A percentile compares a stretch with the other conserved stretches of the same genome.
Conservation (phyloP, 2,888 invertebrate genomes). For the Archips crataeganus region DNA sequence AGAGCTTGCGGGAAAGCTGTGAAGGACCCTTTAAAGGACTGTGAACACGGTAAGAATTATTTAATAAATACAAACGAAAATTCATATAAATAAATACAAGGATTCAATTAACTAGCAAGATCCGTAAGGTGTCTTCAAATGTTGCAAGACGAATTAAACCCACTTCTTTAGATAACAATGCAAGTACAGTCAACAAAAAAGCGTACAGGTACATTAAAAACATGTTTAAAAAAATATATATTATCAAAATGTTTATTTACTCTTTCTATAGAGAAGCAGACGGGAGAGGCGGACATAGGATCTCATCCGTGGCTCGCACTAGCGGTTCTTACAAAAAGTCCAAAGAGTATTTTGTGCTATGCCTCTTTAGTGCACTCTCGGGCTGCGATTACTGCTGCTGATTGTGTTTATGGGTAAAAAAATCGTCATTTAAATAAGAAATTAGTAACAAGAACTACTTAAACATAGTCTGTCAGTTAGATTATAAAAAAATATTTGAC, state of each 20-base stretch:
- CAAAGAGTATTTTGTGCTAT: constrained; percentile 70
- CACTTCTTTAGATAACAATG: too few relatives aligned
- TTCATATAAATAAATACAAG: too few relatives aligned
- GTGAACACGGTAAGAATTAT: constrained; percentile 41
- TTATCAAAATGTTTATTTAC: neutral
- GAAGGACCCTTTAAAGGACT: constrained; percentile 40
- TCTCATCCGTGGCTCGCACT: constrained; percentile 74
- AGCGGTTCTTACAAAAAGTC: constrained; percentile 63
- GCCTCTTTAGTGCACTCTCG: constrained; percentile 73
- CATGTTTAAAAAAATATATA: too few relatives aligned
- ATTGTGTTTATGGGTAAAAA: constrained; percentile 72
- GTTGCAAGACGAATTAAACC: too few relatives aligned
- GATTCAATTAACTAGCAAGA: too few relatives aligned
- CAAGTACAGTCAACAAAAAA: too few relatives aligned
- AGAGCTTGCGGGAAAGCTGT: constrained; percentile 64
- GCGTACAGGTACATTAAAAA: too few relatives aligned
- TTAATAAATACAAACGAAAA: too few relatives aligned
- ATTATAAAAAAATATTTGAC: too few relatives aligned
- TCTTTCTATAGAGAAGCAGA: constrained; percentile 54
- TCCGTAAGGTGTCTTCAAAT: too few relatives aligned
- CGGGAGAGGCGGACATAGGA: constrained; percentile 58
- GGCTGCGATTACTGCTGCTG: constrained; percentile 72
- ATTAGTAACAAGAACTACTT: too few relatives aligned
- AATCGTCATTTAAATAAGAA: neutral
- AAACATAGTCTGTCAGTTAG: too few relatives aligned